Percentiles rank a stretch among this genome's conserved stretches.
phyloP scores from a whole-genome alignment of 2,888 invertebrate species.

The Merodon equestris region DNA sequence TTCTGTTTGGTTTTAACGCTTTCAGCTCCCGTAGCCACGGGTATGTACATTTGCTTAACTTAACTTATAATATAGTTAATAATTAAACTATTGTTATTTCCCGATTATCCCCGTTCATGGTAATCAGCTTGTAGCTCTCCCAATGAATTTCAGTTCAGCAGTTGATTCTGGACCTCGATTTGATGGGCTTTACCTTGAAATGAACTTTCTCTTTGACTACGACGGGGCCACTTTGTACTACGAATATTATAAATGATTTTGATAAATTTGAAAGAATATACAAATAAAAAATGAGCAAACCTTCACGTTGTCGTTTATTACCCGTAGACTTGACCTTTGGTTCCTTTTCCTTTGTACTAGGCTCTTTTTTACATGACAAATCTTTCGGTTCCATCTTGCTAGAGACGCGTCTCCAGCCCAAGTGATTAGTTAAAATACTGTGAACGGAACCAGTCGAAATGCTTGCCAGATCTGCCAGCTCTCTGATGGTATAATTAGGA shows the following conservation, averaged over 20 bases:
- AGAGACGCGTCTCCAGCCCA: no score
- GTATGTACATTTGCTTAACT: constrained; percentile 39
- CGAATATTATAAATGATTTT: constrained; percentile 36
- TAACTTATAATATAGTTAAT: constrained; percentile 40
- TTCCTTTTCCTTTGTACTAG: constrained; percentile 80
- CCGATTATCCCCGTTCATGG: no score
- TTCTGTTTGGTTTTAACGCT: constrained; percentile 26
- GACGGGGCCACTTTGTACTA: constrained; percentile 86
- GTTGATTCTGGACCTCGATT: constrained; percentile 76
- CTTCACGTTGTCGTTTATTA: constrained; percentile 89
- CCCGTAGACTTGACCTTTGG: constrained; percentile 84
- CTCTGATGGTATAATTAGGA: no score
- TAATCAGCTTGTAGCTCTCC: constrained; percentile 24
- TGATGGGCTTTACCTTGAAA: constrained; percentile 82
- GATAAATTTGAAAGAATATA: constrained; percentile 29
- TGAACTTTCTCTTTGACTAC: constrained; percentile 88
- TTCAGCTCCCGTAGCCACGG: constrained; percentile 34
- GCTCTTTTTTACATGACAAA: constrained; percentile 79
- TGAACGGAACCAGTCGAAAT: no score
- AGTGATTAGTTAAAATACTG: no score
- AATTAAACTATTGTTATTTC: constrained; percentile 17
- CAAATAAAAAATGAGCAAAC: constrained; percentile 78
- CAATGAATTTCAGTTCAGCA: constrained; percentile 68
- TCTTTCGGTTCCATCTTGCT: constrained; percentile 75
- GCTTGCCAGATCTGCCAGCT: no score